These are phyloP conservation scores for Ophion ellenae DNA, from an alignment of 2,888 invertebrate species.

Conservation along the genomic window DNA sequence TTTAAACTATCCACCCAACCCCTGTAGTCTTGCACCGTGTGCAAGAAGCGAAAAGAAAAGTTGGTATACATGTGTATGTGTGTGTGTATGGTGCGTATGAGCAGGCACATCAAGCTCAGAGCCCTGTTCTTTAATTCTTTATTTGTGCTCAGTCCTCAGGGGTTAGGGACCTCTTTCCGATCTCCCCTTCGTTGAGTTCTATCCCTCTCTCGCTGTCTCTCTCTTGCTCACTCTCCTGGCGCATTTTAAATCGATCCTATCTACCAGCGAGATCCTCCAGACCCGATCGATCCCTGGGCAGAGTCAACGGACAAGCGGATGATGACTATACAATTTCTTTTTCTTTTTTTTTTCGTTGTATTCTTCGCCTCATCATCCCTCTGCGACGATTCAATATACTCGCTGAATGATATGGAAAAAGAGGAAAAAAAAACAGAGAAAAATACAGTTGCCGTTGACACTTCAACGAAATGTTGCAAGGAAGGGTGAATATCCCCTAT, in stretches of 20 bases:
- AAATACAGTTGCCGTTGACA: conserved; percentile 17
- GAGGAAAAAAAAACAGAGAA: background rate
- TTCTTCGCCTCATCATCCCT: conserved; percentile 43
- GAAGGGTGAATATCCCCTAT: background rate
- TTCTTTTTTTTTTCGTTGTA: background rate
- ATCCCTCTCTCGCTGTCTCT: background rate
- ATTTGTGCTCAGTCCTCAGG: conserved; percentile 79
- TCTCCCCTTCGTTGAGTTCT: conserved; percentile 45
- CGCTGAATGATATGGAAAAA: background rate
- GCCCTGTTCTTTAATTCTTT: conserved; percentile 69
- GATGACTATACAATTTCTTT: conserved; percentile 44
- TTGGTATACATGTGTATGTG: background rate
- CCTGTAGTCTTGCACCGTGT: conserved; percentile 32
- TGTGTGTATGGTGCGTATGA: conserved; percentile 11
- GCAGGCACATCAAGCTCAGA: conserved; percentile 56
- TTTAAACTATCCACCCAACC: conserved; percentile 78
- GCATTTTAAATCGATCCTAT: conserved; percentile 74
- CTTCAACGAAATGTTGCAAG: conserved; percentile 3
- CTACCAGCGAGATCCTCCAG: conserved; percentile 58
- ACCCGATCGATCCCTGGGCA: conserved; percentile 53
- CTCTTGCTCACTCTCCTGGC: conserved; percentile 47
- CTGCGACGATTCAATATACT: conserved; percentile 49
- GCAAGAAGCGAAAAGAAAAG: conserved; percentile 51
- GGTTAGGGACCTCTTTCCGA: conserved; percentile 77
- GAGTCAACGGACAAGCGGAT: conserved; percentile 63